A percentile compares a stretch with the other conserved stretches of the same genome.
Conservation (phyloP, 2,888 invertebrate genomes). For the Sceliomorpha sp. region DNA sequence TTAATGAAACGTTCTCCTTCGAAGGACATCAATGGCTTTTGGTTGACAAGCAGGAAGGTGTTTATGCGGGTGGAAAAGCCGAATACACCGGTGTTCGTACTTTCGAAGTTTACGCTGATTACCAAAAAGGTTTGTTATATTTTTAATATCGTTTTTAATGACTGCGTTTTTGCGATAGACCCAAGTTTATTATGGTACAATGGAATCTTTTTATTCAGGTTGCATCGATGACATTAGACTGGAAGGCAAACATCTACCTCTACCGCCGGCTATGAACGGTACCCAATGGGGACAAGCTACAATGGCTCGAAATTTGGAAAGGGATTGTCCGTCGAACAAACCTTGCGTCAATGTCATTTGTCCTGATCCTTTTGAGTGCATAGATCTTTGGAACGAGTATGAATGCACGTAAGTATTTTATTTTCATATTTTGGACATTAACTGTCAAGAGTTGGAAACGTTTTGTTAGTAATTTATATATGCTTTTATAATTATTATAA, state of each 20-base stretch:
- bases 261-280: conserved; percentile 96
- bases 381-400: conserved; percentile 98
- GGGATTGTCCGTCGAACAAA: conserved; percentile 96
- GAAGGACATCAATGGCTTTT: conserved; percentile 95
- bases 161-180: background rate
- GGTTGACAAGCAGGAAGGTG: conserved; percentile 96
- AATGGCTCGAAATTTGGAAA: conserved; percentile 94
- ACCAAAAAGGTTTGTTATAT: conserved; percentile 88
- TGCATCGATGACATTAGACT: conserved; percentile 92
- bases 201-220: conserved; percentile 82
- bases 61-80: conserved; percentile 97
- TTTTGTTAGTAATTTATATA: conserved; percentile 74
- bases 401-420: conserved; percentile 95
- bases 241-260: conserved; percentile 96
- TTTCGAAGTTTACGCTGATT: conserved; percentile 96
- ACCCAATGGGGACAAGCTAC: conserved; percentile 98
- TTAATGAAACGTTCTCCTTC: conserved; percentile 95
- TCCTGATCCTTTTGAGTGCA: conserved; percentile 95
- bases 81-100: conserved; percentile 96
- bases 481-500: background rate
- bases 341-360: conserved; percentile 97
- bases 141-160: background rate
- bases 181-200: too few relatives aligned
- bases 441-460: too few relatives aligned
- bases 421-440: background rate